A percentile compares a stretch with the other conserved stretches of the same genome.
phyloP scores from a whole-genome alignment of 2,888 invertebrate genomes.

The Pandemis cinnamomeana region DNA sequence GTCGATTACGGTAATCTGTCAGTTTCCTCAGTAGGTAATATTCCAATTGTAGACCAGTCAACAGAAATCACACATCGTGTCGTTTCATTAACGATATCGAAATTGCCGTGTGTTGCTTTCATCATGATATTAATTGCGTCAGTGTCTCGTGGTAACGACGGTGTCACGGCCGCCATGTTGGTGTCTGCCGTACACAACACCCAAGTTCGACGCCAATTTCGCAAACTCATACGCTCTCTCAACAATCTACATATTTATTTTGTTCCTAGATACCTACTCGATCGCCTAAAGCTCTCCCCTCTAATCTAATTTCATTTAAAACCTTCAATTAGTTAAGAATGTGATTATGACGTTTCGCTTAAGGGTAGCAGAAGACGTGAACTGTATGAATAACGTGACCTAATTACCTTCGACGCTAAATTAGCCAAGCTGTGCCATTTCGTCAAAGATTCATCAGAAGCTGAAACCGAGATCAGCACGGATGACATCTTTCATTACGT shows the following conservation, averaged over 20 bases:
- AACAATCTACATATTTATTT: slow-evolving; percentile 22
- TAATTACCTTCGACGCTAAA: not conserved
- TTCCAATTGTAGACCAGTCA: not conserved
- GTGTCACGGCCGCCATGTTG: slow-evolving; percentile 43
- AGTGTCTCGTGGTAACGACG: slow-evolving; percentile 25
- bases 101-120: slow-evolving; percentile 33
- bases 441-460: too few relatives aligned
- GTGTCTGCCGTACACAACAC: slow-evolving; percentile 24
- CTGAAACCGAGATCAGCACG: too few relatives aligned
- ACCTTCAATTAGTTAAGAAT: too few relatives aligned
- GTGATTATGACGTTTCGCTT: too few relatives aligned
- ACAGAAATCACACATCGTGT: not conserved
- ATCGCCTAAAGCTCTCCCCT: not conserved
- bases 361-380: not conserved
- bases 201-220: slow-evolving; percentile 31
- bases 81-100: slow-evolving; percentile 30
- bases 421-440: too few relatives aligned
- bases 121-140: slow-evolving; percentile 40
- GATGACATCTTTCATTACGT: too few relatives aligned
- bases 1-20: not conserved
- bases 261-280: not conserved
- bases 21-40: not conserved
- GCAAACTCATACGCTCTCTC: slow-evolving; percentile 31
- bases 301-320: not conserved
- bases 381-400: not conserved